Percentiles rank a stretch among this genome's conserved stretches.
phyloP scores from a whole-genome alignment of 1,140 invertebrate genomes.

The Acyrthosiphon pisum region DNA sequence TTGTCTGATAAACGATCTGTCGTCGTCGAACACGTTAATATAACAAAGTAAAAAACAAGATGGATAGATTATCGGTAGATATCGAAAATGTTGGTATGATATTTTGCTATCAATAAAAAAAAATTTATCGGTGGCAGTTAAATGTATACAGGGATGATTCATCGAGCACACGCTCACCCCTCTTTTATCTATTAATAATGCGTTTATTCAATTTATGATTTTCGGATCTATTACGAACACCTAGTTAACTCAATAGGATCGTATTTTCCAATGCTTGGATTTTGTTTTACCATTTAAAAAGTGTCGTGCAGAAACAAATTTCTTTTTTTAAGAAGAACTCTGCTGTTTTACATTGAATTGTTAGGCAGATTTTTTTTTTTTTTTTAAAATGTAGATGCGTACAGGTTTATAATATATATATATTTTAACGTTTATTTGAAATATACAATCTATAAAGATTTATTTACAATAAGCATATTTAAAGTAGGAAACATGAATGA shows the following conservation, averaged over 20 bases:
- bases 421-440: no score
- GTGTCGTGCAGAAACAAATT: neutral
- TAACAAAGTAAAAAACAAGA: neutral
- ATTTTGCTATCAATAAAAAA: no score
- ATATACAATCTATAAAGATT: no score
- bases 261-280: neutral
- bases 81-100: neutral
- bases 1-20: neutral
- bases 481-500: no score
- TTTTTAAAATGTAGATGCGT: no score
- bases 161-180: neutral
- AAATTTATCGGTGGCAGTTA: neutral
- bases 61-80: neutral
- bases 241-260: no score
- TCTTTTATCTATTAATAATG: slow-evolving; percentile 51
- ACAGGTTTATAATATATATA: no score
- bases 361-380: neutral
- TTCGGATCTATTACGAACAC: no score
- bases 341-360: neutral
- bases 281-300: neutral
- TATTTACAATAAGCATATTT: no score
- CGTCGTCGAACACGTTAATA: neutral
- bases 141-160: neutral
- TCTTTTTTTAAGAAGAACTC: neutral
- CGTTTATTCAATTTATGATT: no score